Evolutionary conservation across 2,888 invertebrate genomes (phyloP).

Genomic region (Punctoribates punctum): DNA sequence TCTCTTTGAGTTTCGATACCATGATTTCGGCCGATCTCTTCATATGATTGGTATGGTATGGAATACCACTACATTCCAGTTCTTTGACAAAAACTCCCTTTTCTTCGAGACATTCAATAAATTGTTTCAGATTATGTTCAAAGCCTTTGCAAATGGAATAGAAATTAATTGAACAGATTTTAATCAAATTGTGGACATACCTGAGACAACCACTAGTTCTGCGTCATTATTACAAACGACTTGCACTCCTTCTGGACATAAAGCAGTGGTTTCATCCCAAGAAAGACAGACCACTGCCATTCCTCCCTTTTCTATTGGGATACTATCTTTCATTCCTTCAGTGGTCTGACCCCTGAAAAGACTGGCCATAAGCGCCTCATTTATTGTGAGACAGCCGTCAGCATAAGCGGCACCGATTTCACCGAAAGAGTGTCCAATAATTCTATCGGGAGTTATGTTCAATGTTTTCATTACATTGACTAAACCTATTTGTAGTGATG

Average conservation of each 20-base stretch:
- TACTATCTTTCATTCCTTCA: neutral
- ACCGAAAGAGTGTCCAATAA: slow-evolving; percentile 59
- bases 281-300: slow-evolving; percentile 90
- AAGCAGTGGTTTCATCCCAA: slow-evolving; percentile 72
- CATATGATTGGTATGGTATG: neutral
- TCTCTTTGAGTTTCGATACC: neutral
- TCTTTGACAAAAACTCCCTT: neutral
- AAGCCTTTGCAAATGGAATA: neutral
- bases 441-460: slow-evolving; percentile 57
- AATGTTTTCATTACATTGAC: slow-evolving; percentile 49
- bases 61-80: neutral
- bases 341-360: slow-evolving; percentile 11
- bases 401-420: slow-evolving; percentile 60
- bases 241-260: slow-evolving; percentile 71
- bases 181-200: slow-evolving; percentile 60
- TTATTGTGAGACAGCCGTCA: slow-evolving; percentile 58
- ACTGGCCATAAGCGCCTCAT: slow-evolving; percentile 52
- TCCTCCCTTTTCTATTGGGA: slow-evolving; percentile 30
- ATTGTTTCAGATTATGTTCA: neutral
- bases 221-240: slow-evolving; percentile 91
- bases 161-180: slow-evolving; percentile 52
- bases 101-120: neutral
- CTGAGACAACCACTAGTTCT: slow-evolving; percentile 91
- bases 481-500: slow-evolving; percentile 56
- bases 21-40: neutral